Percentiles rank a stretch among this genome's conserved stretches.
phyloP scores from a whole-genome alignment of 1,140 invertebrate genomes.

The Ceratina australensis region DNA sequence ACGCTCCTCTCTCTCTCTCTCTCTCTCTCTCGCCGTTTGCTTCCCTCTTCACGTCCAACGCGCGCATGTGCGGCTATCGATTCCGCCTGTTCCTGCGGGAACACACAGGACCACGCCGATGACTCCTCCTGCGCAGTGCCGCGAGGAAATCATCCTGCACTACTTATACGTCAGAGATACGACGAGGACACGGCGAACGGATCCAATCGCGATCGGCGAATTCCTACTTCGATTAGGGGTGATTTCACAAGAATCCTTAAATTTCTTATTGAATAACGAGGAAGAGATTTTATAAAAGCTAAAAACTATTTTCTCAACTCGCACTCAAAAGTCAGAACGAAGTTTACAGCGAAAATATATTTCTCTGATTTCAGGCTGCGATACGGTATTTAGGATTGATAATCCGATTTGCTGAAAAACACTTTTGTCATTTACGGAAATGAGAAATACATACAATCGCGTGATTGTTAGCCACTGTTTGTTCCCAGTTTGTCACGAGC shows the following conservation, averaged over 20 bases:
- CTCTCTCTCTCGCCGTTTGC: constrained; percentile 31
- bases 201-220: neutral
- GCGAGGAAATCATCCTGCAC: constrained; percentile 41
- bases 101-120: constrained; percentile 52
- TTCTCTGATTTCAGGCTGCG: no score
- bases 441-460: neutral
- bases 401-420: no score
- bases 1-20: constrained; percentile 16
- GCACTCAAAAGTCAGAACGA: no score
- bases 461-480: neutral
- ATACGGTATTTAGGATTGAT: neutral
- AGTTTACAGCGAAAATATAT: no score
- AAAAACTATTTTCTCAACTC: no score
- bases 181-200: neutral
- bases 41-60: constrained; percentile 26
- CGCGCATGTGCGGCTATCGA: constrained; percentile 77
- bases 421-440: neutral
- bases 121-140: constrained; percentile 46
- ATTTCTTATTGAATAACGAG: no score
- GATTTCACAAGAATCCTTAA: neutral
- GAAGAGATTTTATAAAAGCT: no score
- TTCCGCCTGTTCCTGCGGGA: constrained; percentile 73
- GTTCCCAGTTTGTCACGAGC: neutral
- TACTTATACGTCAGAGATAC: constrained; percentile 2
- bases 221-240: neutral